phyloP scores from a whole-genome alignment of 2,113 vertebrate species.

The Prinia subflava region DNA sequence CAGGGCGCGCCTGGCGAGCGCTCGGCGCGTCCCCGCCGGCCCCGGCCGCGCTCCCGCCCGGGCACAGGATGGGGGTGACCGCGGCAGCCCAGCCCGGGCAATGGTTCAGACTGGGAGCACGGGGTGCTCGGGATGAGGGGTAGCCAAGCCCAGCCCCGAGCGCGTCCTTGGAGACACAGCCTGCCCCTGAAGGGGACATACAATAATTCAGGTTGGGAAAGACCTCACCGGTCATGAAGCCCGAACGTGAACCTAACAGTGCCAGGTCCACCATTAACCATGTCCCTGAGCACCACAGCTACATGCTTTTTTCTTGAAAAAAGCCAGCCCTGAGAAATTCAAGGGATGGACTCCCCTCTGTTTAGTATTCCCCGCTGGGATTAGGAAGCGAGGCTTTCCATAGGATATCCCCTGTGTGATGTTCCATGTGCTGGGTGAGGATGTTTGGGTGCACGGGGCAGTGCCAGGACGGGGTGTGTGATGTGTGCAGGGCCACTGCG shows the following conservation, averaged over 20 bases:
- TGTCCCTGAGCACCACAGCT: background rate
- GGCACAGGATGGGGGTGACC: rapidly evolving
- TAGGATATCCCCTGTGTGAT: background rate
- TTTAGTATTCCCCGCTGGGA: background rate
- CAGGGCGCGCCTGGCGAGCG: background rate
- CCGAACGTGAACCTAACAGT: background rate
- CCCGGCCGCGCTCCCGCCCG: rapidly evolving
- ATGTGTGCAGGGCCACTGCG: background rate
- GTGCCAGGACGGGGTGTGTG: background rate
- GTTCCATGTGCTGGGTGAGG: background rate
- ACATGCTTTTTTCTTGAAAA: background rate
- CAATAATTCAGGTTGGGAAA: background rate
- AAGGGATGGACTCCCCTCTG: background rate
- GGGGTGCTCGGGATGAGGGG: background rate
- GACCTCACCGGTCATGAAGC: no score
- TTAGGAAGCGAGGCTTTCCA: background rate
- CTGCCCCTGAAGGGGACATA: rapidly evolving
- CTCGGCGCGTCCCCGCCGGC: background rate
- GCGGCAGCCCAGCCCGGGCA: background rate
- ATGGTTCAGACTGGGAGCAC: background rate
- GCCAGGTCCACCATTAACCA: background rate
- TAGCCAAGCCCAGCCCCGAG: background rate
- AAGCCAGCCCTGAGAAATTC: background rate
- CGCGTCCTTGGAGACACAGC: background rate
- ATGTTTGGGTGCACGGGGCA: background rate